These are phyloP conservation scores for Lamellibrachia columna DNA, from an alignment of 2,888 invertebrate genomes.

Conservation along the genomic window DNA sequence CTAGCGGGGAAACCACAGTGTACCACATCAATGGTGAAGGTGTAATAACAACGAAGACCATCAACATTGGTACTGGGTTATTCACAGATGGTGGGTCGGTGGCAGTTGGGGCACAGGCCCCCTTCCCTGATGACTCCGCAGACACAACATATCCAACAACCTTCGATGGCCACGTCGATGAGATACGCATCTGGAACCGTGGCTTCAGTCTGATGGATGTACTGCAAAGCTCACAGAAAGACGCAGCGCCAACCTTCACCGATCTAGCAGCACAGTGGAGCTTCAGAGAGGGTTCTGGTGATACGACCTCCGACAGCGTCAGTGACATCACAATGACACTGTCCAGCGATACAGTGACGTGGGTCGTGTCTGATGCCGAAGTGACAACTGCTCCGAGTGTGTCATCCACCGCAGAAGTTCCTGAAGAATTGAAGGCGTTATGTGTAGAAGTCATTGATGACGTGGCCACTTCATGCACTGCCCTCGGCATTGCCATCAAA, in stretches of 20 bases:
- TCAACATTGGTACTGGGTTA: background rate
- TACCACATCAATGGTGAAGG: background rate
- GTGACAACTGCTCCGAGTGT: background rate
- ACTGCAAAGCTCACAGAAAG: constrained; percentile 26
- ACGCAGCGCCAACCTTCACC: constrained; percentile 19
- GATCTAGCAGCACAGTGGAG: constrained; percentile 37
- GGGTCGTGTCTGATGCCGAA: constrained; percentile 19
- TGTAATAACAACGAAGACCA: background rate
- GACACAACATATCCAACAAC: background rate
- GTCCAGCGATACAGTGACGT: background rate
- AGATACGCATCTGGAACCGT: constrained; percentile 44
- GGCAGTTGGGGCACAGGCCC: background rate
- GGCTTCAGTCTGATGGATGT: constrained; percentile 37
- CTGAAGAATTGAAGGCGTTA: constrained; percentile 8
- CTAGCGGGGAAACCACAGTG: background rate
- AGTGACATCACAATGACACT: background rate
- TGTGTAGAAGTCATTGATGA: background rate
- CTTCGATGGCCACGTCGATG: constrained; percentile 39
- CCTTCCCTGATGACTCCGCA: background rate
- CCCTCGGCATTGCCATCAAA: background rate
- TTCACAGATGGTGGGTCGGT: constrained; percentile 22
- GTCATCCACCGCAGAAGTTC: background rate
- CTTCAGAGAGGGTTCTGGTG: constrained; percentile 36
- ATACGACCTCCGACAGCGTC: constrained; percentile 5
- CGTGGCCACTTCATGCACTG: background rate